Evolutionary conservation across 2,797 vertebrate species (phyloP).

Genomic region (Perodicticus potto): DNA sequence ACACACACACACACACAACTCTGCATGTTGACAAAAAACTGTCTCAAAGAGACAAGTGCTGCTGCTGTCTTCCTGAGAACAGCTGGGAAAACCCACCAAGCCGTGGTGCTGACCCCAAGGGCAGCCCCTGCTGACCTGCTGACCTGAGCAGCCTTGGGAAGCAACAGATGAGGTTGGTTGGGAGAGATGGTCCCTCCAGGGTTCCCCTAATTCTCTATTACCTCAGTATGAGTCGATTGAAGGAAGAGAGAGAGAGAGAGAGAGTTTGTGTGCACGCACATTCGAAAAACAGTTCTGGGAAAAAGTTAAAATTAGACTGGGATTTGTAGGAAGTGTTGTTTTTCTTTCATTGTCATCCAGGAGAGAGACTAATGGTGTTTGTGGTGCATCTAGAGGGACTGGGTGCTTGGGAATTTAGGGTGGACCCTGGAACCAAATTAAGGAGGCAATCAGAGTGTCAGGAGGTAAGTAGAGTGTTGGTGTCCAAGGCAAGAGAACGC

Average conservation of each 20-base stretch:
- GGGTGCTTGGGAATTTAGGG: slow-evolving; percentile 27
- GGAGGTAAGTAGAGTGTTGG: background rate
- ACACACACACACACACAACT: background rate
- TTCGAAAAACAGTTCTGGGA: background rate
- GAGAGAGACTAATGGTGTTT: background rate
- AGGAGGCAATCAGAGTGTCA: too few relatives aligned
- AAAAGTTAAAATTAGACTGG: slow-evolving; percentile 64
- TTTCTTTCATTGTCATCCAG: background rate
- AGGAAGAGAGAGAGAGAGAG: too few relatives aligned
- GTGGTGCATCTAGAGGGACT: background rate
- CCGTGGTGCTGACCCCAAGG: background rate
- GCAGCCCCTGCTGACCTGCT: background rate
- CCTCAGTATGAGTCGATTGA: slow-evolving; percentile 5
- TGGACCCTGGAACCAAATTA: background rate
- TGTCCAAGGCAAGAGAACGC: background rate
- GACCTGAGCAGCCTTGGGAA: background rate
- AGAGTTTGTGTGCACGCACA: too few relatives aligned
- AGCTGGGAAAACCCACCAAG: slow-evolving; percentile 27
- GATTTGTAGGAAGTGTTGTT: slow-evolving; percentile 50
- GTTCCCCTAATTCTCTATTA: background rate
- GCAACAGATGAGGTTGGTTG: background rate
- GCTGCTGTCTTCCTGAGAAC: background rate
- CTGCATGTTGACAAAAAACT: background rate
- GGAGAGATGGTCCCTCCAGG: background rate
- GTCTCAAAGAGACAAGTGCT: background rate